Percentiles rank a stretch among this genome's conserved stretches.
Evolutionary conservation across 2,113 vertebrate genomes (phyloP).

Genomic region (Campylomormyrus numenius): DNA sequence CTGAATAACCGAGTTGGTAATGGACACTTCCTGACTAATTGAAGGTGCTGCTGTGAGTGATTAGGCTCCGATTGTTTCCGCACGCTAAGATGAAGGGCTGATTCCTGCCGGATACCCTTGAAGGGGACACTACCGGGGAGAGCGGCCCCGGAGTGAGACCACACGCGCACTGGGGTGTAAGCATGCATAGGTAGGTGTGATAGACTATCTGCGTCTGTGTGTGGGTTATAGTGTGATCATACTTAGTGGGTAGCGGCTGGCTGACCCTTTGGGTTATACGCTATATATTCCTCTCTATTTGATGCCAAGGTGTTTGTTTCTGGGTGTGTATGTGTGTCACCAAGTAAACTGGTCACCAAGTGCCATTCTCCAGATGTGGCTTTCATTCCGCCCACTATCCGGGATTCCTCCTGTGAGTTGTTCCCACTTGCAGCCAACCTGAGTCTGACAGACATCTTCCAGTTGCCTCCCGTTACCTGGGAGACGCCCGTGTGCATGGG

Average conservation of each 20-base stretch:
- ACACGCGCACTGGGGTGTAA: neutral
- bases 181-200: neutral
- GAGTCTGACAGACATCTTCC: neutral
- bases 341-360: neutral
- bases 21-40: slow-evolving; percentile 5
- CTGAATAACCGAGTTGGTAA: neutral
- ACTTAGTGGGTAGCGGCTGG: neutral
- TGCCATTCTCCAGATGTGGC: neutral
- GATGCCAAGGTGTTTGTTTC: neutral
- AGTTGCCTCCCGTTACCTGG: neutral
- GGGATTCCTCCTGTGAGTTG: neutral
- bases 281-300: neutral
- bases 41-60: neutral
- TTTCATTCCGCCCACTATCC: neutral
- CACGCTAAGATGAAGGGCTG: neutral
- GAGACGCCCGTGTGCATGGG: neutral
- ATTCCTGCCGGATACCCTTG: neutral
- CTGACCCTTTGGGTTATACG: neutral
- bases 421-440: neutral
- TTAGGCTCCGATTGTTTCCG: neutral
- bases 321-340: neutral
- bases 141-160: neutral
- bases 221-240: neutral
- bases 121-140: neutral
- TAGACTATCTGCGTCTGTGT: neutral